Percentiles rank a stretch among this genome's conserved stretches.
phyloP scores from a whole-genome alignment of 2,113 vertebrate genomes.

The Xenopus tropicalis region DNA sequence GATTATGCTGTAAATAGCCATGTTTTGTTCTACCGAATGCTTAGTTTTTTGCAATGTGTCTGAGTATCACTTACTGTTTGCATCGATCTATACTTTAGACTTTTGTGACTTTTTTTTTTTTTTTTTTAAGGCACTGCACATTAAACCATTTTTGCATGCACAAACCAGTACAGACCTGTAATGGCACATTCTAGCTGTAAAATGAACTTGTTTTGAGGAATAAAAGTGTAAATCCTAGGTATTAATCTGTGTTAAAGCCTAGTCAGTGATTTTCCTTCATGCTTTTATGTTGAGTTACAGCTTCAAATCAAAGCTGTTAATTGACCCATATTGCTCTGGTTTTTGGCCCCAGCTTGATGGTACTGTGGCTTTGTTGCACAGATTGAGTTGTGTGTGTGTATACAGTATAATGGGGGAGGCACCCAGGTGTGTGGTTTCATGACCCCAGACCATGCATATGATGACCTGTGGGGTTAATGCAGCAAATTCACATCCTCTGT shows the following conservation, averaged over 20 bases:
- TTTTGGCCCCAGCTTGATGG: no score
- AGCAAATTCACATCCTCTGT: not conserved
- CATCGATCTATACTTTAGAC: not conserved
- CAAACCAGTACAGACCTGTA: conserved; percentile 12
- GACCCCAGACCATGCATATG: not conserved
- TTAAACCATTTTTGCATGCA: conserved; percentile 24
- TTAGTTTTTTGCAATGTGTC: not conserved
- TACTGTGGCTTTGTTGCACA: no score
- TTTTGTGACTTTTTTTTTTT: not conserved
- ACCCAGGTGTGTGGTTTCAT: no score
- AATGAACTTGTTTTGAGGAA: not conserved
- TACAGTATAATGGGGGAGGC: no score
- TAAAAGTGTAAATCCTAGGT: conserved; percentile 11
- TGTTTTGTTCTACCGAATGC: not conserved
- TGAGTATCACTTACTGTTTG: conserved; percentile 12
- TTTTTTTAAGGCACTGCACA: not conserved
- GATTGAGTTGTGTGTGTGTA: no score
- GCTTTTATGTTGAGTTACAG: not conserved
- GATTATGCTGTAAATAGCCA: not conserved
- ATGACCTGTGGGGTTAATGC: not conserved
- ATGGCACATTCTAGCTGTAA: conserved; percentile 26
- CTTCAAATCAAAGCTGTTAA: no score
- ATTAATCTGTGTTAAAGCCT: not conserved
- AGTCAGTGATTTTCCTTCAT: conserved; percentile 3
- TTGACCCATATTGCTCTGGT: no score